Percentiles rank a stretch among this genome's conserved stretches.
Conservation (phyloP, 2,888 invertebrate species). For the Limenitis arthemis region DNA sequence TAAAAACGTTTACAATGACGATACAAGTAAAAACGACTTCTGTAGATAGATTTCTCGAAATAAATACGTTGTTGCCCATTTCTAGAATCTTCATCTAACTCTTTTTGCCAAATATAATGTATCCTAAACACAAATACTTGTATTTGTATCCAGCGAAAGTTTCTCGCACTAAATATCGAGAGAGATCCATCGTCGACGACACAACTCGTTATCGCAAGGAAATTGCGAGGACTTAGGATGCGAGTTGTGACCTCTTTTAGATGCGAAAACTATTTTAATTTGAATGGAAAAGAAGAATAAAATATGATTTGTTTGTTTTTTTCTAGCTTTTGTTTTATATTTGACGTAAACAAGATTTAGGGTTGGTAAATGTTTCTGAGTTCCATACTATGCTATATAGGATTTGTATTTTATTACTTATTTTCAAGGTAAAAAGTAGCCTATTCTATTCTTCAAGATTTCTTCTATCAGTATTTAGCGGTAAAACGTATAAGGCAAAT, state of each 20-base stretch:
- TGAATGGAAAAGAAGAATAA: neutral
- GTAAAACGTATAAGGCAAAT: no score
- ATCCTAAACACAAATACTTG: neutral
- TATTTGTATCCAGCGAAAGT: slow-evolving; percentile 38
- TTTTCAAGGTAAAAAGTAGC: no score
- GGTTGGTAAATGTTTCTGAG: no score
- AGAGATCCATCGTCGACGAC: slow-evolving; percentile 33
- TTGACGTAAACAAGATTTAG: neutral
- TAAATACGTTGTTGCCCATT: no score
- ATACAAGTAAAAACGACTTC: no score
- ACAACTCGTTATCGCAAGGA: slow-evolving; percentile 43
- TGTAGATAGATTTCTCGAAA: no score
- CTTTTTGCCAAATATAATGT: neutral
- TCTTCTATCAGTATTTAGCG: no score
- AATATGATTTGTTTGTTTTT: neutral
- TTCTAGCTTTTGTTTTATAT: neutral
- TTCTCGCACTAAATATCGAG: slow-evolving; percentile 38
- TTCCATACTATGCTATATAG: no score
- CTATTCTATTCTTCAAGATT: no score
- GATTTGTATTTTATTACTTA: no score
- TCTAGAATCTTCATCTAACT: no score
- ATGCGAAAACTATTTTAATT: slow-evolving; percentile 14
- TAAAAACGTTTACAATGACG: no score
- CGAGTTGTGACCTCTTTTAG: slow-evolving; percentile 17
- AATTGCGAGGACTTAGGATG: slow-evolving; percentile 35